Conservation (phyloP, 2,113 vertebrate genomes). For the Ctenomys sociabilis region DNA sequence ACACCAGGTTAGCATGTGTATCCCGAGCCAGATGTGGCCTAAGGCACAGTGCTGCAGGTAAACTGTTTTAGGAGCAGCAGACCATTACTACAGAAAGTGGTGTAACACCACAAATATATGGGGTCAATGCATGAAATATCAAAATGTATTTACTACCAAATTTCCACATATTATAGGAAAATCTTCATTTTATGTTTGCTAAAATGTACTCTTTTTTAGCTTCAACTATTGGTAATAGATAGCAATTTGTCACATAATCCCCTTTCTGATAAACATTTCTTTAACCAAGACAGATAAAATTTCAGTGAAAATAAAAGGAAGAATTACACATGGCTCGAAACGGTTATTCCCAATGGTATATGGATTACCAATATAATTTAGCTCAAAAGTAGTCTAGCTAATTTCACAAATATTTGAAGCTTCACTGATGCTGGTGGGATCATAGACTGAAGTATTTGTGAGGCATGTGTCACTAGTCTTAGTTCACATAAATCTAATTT, state of each 20-base stretch:
- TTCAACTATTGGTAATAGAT: background rate
- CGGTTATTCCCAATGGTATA: background rate
- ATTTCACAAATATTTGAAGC: background rate
- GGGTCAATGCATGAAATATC: background rate
- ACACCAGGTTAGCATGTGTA: too few species aligned
- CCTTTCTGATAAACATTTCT: background rate
- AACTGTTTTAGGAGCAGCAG: background rate
- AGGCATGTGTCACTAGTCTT: background rate
- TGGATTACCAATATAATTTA: slow-evolving; percentile 14
- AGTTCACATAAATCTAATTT: background rate
- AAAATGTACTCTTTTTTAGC: background rate
- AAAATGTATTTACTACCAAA: background rate
- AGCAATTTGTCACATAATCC: background rate
- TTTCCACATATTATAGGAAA: background rate
- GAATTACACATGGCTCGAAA: background rate
- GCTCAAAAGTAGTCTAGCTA: background rate
- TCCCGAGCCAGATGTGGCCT: background rate
- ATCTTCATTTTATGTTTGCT: background rate
- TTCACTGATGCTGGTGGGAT: background rate
- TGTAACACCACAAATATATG: background rate
- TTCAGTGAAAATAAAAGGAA: slow-evolving; percentile 4
- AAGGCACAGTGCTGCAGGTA: background rate
- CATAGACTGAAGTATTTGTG: background rate
- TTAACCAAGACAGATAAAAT: background rate
- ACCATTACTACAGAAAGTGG: background rate